Base-by-base conservation (phyloP, 2,888 invertebrate species). In the Cerceris rybyensis region DNA sequence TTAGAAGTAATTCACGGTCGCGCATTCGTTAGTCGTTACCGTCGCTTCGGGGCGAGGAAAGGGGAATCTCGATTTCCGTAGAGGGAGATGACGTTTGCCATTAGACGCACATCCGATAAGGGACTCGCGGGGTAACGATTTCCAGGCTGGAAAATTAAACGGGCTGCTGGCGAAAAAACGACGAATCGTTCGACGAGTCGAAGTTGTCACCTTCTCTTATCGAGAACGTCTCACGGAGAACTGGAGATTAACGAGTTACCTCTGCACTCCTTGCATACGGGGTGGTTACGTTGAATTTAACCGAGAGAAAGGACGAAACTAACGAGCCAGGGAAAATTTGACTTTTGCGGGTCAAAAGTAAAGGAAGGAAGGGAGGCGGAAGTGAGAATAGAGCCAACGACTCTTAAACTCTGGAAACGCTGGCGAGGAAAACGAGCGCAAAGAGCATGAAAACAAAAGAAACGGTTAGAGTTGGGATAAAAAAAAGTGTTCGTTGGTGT, bases 21-120 rank as follows among this genome's bases (percentile, higher is more conserved):
- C 54, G 64, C 76, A 69, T 77, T 77, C 77, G 78, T 72, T 77
- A 65, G 65, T 70, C 76, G 72, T 11, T 16, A 11, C 71, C 50
- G 39, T 28, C 28, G 28, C 28, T 28, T 28, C 28, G 28, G 28
- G 28, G 28, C 28, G 28, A 16, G 42, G 57, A 13, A 17, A 65
- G 59, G 41, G 64, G n/a, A 41, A 46, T 67, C 66, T 78, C 74
- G 74, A 78, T 74, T 74, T 78, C 73, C 78, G 74, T 52, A 63
- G 7, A 16, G 63, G 64, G 59, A 11, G n/a, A 28, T 50, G 65
- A 64, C 58, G 64, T 67, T 67, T 43, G 74, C 70, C 70, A 78
- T 80, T 78, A 80, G 64, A 74, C 74, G 70, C 65, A 61, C 80
- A 74, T 70, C 74, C 78, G 80, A 80, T 78, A 78, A 74, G 70